These are phyloP conservation scores for Aricia agestis DNA, from an alignment of 1,140 invertebrate species.

Conservation along the genomic window DNA sequence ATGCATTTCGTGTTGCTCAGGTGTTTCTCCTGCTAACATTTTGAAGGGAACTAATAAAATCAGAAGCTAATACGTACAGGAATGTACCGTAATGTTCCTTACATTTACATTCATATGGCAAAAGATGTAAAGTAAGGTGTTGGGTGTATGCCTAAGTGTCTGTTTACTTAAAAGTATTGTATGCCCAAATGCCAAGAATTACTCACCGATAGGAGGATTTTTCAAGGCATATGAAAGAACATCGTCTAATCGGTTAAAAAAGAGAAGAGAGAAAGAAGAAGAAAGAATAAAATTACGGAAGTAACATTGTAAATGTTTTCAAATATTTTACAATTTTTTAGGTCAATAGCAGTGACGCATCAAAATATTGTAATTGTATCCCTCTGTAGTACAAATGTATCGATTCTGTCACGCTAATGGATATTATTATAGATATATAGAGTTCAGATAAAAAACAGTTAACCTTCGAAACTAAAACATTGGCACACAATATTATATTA, in stretches of 20 bases:
- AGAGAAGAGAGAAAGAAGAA: too few species aligned
- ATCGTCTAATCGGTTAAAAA: too few species aligned
- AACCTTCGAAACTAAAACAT: neutral
- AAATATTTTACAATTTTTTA: neutral
- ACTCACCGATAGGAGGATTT: too few species aligned
- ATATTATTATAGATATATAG: neutral
- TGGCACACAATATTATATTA: neutral
- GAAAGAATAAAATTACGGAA: neutral
- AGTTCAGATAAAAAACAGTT: neutral
- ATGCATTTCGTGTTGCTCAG: constrained; percentile 14
- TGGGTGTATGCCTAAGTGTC: neutral
- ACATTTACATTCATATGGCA: neutral
- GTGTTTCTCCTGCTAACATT: constrained; percentile 2
- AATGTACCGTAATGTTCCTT: neutral
- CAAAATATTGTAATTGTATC: neutral
- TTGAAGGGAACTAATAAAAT: neutral
- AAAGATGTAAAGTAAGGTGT: neutral
- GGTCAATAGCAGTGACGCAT: neutral
- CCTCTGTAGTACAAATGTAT: neutral
- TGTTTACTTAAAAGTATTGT: too few species aligned
- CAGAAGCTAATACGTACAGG: neutral
- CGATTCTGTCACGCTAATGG: constrained; percentile 2
- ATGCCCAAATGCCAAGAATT: too few species aligned
- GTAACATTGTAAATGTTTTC: neutral
- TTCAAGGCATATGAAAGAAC: too few species aligned